Evolutionary conservation across 64 coral and sea anemone genomes (phyloP).

Genomic region (Trachythela sp.): DNA sequence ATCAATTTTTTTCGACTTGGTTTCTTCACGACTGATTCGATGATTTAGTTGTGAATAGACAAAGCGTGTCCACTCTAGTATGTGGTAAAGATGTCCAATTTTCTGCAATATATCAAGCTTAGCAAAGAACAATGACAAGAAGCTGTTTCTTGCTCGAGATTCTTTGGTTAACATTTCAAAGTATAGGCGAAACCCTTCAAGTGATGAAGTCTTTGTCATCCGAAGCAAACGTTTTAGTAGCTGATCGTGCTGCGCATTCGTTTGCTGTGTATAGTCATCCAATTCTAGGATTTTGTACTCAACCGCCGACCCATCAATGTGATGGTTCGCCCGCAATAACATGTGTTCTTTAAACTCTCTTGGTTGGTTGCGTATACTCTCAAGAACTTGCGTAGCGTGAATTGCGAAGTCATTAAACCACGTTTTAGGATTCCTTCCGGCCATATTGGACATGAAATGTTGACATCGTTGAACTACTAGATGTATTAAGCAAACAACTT

Average conservation of each 20-base stretch:
- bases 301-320: neutral
- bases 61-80: neutral
- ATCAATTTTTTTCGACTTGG: slow-evolving; percentile 13
- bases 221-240: neutral
- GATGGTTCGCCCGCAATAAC: neutral
- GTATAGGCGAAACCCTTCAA: neutral
- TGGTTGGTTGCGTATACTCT: neutral
- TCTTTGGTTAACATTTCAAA: neutral
- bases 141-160: neutral
- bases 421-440: neutral
- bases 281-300: neutral
- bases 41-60: neutral
- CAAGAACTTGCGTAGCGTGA: neutral
- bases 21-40: neutral
- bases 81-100: neutral
- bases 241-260: neutral
- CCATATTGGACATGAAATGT: neutral
- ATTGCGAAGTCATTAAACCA: neutral
- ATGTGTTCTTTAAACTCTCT: neutral
- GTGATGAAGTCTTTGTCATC: neutral
- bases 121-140: neutral
- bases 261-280: neutral
- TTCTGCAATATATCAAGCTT: neutral
- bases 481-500: neutral
- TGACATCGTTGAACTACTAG: neutral